Evolutionary conservation across 2,888 invertebrate species (phyloP).

Genomic region (Euphydryas editha): DNA sequence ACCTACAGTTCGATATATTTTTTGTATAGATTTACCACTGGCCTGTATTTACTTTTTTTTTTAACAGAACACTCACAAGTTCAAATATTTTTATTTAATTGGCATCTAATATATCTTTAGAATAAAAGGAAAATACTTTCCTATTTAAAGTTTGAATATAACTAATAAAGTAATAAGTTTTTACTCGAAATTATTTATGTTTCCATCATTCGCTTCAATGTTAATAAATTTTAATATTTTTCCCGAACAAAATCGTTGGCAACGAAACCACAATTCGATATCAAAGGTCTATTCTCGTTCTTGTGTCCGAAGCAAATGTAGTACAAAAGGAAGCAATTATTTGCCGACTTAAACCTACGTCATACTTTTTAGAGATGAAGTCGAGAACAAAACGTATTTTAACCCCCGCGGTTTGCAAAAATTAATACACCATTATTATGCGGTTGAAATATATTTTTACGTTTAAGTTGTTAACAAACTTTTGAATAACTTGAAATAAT

Average conservation of each 20-base stretch:
- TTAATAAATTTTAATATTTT: not conserved
- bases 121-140: too few relatives aligned
- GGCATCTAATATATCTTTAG: too few relatives aligned
- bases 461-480: too few relatives aligned
- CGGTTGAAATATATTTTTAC: too few relatives aligned
- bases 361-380: not conserved
- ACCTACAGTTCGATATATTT: too few relatives aligned
- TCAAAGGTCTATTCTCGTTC: constrained; percentile 2
- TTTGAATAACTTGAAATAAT: too few relatives aligned
- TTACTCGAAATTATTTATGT: not conserved
- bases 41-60: too few relatives aligned
- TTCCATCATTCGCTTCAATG: not conserved
- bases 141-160: not conserved
- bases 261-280: constrained; percentile 23
- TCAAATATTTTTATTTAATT: too few relatives aligned
- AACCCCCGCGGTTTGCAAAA: too few relatives aligned
- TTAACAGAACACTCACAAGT: too few relatives aligned
- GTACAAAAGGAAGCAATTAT: constrained; percentile 10
- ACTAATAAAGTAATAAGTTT: not conserved
- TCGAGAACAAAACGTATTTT: not conserved
- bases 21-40: too few relatives aligned
- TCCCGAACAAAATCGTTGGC: not conserved
- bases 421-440: too few relatives aligned
- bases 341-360: not conserved
- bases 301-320: not conserved